These are phyloP conservation scores for Umimayanthus chanpuru DNA, from an alignment of 92 coral and sea anemone genomes.

Conservation along the genomic window DNA sequence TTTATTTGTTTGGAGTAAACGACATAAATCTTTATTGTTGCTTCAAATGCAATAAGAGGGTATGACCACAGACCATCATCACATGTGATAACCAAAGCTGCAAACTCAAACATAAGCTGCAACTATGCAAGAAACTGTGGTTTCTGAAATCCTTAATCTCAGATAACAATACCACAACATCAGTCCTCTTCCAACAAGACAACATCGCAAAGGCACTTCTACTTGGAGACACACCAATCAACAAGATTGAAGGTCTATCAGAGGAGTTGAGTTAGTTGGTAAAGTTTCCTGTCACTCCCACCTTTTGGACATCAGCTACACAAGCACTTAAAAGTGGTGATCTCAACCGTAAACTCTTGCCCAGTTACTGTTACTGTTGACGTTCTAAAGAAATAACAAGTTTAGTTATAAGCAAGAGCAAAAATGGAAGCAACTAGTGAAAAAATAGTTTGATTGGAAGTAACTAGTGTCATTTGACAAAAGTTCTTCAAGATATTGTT, in stretches of 20 bases:
- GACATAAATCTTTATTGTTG: constrained; percentile 39
- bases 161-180: not conserved
- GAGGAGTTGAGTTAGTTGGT: not conserved
- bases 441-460: constrained; percentile 1
- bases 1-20: not conserved
- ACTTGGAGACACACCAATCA: not conserved
- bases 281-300: not conserved
- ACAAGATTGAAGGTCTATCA: not conserved
- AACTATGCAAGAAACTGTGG: not conserved
- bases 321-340: not conserved
- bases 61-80: not conserved
- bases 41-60: constrained; percentile 30
- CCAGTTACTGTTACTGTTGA: not conserved
- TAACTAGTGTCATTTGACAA: constrained; percentile 3
- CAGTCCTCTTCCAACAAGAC: not conserved
- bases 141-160: not conserved
- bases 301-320: not conserved
- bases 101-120: constrained; percentile 18
- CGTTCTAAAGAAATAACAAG: not conserved
- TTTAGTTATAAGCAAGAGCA: not conserved
- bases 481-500: constrained; percentile 2
- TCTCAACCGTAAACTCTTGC: not conserved
- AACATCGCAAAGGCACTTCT: not conserved
- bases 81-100: constrained; percentile 37
- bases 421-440: not conserved